Evolutionary conservation across 2,888 invertebrate genomes (phyloP), one percentile per base, ranked within the genome.

Genomic region (Epiperipatus broadwayi): DNA sequence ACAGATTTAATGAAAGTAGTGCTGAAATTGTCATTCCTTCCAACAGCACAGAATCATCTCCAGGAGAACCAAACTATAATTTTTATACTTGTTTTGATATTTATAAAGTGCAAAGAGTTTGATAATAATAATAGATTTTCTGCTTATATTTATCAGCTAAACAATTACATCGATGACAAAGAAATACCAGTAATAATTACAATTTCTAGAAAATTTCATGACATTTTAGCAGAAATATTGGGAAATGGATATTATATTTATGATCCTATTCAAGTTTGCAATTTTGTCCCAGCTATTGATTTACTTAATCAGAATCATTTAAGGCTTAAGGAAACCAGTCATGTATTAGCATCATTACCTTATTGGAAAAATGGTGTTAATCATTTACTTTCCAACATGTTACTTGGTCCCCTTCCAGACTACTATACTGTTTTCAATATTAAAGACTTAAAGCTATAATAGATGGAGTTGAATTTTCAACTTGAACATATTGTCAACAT

Each of bases 371-470:
- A 71, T 55, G 91, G 91, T 2, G 75, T 76, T 53, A 93, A 93
- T 61, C 91, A 93, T 59, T 61, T 93, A 40, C 68, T 93, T 50
- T 87, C 91, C 60, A 89, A 85, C 56, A 80, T 91, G 78, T 61
- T 89, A 42, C 72, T 85, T 0, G 84, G 84, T 10, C 65, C 64
- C 25, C 63, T 72, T 31, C 81, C 83, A 0, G 73, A 78, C 45
- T 83, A 73, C 54, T 74, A 72, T 51, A 69, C 75, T 0, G 70
- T 77, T 4, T 56, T 84, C 33, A 77, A 80, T 51, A 70, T 84
- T 35, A 69, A 75, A 46, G 66, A 1, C 80, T 77, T 32, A 73
- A 74, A 56, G 81, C 89, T 0, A 69, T 93, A 53, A 71, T 91
- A 44, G 83, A 84, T 37, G 84, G 63, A 3, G 80, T 80, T 3